Conservation (phyloP, 37 sponge, comb jelly and placozoan species). For the Sycon ciliatum region DNA sequence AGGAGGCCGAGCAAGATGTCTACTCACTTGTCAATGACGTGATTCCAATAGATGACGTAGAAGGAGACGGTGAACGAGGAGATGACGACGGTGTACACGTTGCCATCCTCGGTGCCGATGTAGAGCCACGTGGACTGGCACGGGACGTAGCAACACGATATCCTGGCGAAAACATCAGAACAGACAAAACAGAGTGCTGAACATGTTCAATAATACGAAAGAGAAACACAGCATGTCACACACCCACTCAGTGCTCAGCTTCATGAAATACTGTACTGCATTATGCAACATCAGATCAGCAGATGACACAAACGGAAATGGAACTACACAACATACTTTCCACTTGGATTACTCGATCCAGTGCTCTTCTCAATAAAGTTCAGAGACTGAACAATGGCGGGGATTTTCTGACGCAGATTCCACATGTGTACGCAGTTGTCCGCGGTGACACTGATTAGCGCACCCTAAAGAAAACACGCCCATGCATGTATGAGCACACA, state of each 20-base stretch:
- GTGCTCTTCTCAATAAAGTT: neutral
- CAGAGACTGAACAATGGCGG: neutral
- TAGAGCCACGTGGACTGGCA: conserved; percentile 1
- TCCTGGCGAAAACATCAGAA: neutral
- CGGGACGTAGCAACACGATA: neutral
- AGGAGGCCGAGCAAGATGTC: no score
- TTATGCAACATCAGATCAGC: neutral
- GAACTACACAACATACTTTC: neutral
- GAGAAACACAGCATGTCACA: neutral
- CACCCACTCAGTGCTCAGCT: neutral
- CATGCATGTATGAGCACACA: neutral
- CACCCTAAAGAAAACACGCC: neutral
- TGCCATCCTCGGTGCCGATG: conserved; percentile 5
- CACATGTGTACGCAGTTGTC: neutral
- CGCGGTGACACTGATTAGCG: neutral
- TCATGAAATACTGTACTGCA: neutral
- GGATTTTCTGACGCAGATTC: conserved; percentile 2
- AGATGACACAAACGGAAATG: no score
- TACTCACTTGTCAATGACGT: neutral
- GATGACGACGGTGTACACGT: neutral
- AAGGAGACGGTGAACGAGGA: neutral
- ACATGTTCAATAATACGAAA: neutral
- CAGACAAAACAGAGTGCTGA: neutral
- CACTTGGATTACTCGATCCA: neutral
- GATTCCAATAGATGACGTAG: conserved; percentile 1